Evolutionary conservation across 2,113 vertebrate genomes (phyloP).

Genomic region (Pungitius pungitius): DNA sequence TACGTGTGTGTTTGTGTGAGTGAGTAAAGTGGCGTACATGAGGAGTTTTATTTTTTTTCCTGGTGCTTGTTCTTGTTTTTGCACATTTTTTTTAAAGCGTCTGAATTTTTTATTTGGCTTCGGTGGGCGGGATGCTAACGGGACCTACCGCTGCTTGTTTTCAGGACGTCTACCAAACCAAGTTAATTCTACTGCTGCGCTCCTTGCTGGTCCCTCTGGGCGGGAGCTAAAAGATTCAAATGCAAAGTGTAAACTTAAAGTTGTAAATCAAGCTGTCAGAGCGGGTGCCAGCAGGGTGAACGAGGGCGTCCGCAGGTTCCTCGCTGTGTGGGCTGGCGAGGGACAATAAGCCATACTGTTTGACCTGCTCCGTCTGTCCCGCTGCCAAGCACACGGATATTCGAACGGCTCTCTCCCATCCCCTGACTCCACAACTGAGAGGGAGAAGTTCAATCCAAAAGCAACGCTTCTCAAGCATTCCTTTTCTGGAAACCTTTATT

Average conservation of each 20-base stretch:
- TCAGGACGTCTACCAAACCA: neutral
- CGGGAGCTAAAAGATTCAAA: slow-evolving; percentile 12
- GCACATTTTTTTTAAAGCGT: neutral
- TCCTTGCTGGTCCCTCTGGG: neutral
- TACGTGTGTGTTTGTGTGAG: slow-evolving; percentile 13
- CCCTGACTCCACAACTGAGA: slow-evolving; percentile 28
- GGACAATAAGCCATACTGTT: slow-evolving; percentile 77
- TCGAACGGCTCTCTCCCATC: slow-evolving; percentile 50
- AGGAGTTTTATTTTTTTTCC: neutral
- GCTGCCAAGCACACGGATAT: slow-evolving; percentile 57
- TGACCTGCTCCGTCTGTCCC: slow-evolving; percentile 56
- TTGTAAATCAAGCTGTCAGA: slow-evolving; percentile 68
- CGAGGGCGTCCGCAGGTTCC: slow-evolving; percentile 57
- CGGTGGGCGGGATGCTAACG: neutral
- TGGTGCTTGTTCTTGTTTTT: neutral
- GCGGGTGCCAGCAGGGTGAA: slow-evolving; percentile 64
- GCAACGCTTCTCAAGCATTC: slow-evolving; percentile 9
- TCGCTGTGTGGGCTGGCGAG: slow-evolving; percentile 70
- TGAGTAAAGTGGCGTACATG: neutral
- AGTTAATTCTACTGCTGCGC: neutral
- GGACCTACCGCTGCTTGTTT: neutral
- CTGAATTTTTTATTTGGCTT: slow-evolving; percentile 1
- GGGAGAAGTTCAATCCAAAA: slow-evolving; percentile 25
- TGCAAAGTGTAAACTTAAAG: slow-evolving; percentile 36
- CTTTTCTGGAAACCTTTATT: slow-evolving; percentile 14